Conservation (phyloP, 2,113 vertebrate genomes). For the Brienomyrus brachyistius region DNA sequence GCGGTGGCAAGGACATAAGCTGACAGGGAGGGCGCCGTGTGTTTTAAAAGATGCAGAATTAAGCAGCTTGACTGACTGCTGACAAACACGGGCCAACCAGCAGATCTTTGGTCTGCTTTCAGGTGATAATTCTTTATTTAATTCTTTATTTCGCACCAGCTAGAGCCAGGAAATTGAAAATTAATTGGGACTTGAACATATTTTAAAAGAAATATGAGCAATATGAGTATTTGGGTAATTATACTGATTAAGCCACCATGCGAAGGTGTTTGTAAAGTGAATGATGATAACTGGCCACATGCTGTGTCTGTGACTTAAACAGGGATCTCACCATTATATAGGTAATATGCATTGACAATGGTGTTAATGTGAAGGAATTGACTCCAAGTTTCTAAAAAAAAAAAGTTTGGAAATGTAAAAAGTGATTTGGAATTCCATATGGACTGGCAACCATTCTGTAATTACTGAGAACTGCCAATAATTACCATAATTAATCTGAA, state of each 20-base stretch:
- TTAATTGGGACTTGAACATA: neutral
- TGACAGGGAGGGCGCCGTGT: neutral
- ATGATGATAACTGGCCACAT: neutral
- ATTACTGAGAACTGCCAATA: neutral
- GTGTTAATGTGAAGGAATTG: neutral
- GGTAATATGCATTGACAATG: neutral
- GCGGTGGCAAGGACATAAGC: neutral
- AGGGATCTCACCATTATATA: neutral
- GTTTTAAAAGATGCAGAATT: neutral
- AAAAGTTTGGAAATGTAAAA: neutral
- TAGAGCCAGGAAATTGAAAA: neutral
- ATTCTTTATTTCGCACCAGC: neutral
- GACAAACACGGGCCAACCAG: neutral
- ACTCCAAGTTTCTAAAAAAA: neutral
- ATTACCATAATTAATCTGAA: slow-evolving; percentile 2
- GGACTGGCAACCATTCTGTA: neutral
- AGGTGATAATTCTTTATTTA: neutral
- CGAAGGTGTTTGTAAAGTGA: neutral
- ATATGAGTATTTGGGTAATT: neutral
- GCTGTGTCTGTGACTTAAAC: neutral
- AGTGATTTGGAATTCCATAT: neutral
- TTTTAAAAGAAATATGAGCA: neutral
- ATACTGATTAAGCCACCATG: neutral
- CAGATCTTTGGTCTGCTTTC: neutral
- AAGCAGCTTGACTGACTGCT: neutral